Conservation (phyloP, 2,113 vertebrate genomes). For the Oplegnathus fasciatus region DNA sequence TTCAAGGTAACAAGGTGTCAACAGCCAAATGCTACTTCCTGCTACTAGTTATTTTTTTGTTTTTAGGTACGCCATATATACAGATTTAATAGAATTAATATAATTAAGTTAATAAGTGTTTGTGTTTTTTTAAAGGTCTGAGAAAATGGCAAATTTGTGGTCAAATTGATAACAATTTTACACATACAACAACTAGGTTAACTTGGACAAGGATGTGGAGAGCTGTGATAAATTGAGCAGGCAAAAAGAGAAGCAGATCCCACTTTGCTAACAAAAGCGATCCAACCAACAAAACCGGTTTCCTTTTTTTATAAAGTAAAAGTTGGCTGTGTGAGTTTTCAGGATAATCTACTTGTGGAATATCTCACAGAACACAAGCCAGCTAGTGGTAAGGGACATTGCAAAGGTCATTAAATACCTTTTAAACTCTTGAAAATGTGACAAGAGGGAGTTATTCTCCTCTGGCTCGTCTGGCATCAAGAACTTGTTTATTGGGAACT, state of each 20-base stretch:
- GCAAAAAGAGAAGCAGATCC: not conserved
- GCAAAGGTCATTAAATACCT: conserved; percentile 30
- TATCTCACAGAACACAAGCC: conserved; percentile 38
- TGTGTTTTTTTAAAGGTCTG: not conserved
- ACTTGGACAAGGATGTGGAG: too few species aligned
- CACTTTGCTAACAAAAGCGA: not conserved
- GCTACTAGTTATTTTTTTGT: not conserved
- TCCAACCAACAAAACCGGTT: not conserved
- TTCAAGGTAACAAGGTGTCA: not conserved
- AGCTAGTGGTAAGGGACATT: not conserved
- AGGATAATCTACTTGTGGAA: conserved; percentile 27
- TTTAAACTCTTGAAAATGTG: conserved; percentile 28
- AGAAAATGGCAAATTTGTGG: not conserved
- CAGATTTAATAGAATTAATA: not conserved
- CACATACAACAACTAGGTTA: not conserved
- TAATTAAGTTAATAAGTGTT: not conserved
- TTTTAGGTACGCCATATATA: not conserved
- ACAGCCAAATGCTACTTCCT: not conserved
- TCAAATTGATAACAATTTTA: not conserved
- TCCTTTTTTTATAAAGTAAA: not conserved
- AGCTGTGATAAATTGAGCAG: not conserved
- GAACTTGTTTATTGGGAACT: conserved; percentile 24
- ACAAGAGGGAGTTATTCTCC: conserved; percentile 11
- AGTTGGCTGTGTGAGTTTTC: conserved; percentile 10
- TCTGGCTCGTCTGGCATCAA: not conserved